phyloP scores from a whole-genome alignment of 2,113 vertebrate species.

The Notarius lentiginosus region DNA sequence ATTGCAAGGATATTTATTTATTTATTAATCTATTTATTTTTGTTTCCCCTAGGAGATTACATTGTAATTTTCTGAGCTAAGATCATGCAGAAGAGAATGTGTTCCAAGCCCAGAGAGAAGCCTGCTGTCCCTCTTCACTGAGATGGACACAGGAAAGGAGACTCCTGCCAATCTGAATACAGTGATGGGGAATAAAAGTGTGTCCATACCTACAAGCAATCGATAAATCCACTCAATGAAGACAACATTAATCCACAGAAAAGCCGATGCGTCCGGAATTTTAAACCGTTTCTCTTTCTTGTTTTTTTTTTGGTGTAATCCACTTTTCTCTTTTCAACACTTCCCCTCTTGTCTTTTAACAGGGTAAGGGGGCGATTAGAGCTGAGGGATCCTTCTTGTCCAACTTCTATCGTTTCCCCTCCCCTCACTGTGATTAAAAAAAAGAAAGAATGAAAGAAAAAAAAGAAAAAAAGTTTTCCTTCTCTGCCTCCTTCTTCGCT shows the following conservation, averaged over 20 bases:
- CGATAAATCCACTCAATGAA: conserved; percentile 61
- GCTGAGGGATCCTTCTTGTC: conserved; percentile 57
- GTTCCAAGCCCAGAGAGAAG: neutral
- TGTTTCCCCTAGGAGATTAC: neutral
- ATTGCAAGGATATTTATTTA: neutral
- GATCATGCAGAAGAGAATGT: neutral
- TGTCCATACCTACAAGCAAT: conserved; percentile 68
- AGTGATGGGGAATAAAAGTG: conserved; percentile 25
- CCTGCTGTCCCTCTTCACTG: neutral
- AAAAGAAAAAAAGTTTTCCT: conserved; percentile 11
- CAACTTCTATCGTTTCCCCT: conserved; percentile 69
- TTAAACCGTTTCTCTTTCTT: neutral
- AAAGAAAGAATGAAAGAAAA: neutral
- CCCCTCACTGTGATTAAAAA: conserved; percentile 10
- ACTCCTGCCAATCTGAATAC: neutral
- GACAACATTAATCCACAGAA: conserved; percentile 67
- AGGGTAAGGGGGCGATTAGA: conserved; percentile 61
- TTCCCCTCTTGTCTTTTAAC: conserved; percentile 52
- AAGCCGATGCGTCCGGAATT: conserved; percentile 31
- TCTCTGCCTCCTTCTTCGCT: conserved; percentile 16
- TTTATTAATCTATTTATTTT: too few relatives aligned
- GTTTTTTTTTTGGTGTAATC: conserved; percentile 58
- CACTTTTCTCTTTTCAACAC: conserved; percentile 49
- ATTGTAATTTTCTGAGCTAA: neutral
- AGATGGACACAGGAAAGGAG: neutral